phyloP scores from a whole-genome alignment of 2,113 vertebrate species.

The Caranx ignobilis region DNA sequence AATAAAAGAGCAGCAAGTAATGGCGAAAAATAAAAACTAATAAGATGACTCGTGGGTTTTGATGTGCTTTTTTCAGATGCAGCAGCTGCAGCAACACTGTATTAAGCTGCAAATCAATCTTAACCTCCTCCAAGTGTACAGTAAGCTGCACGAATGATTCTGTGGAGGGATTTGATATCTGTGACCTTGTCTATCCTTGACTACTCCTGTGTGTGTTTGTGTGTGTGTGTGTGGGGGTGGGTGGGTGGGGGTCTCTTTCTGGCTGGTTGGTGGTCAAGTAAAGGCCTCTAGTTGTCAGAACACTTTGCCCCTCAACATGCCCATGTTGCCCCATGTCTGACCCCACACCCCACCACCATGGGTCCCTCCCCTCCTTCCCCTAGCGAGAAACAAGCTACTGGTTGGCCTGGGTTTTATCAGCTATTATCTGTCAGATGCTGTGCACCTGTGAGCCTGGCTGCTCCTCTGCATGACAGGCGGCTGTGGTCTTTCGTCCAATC shows the following conservation, averaged over 20 bases:
- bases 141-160: slow-evolving; percentile 50
- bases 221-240: background rate
- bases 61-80: slow-evolving; percentile 44
- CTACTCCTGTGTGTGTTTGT: background rate
- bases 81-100: slow-evolving; percentile 45
- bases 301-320: slow-evolving; percentile 54
- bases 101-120: slow-evolving; percentile 60
- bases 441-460: slow-evolving; percentile 69
- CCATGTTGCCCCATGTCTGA: slow-evolving; percentile 28
- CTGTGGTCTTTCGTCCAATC: slow-evolving; percentile 65
- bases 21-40: slow-evolving; percentile 14
- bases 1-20: slow-evolving; percentile 43
- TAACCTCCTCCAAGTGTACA: slow-evolving; percentile 59
- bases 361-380: slow-evolving; percentile 26
- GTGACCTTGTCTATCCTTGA: slow-evolving; percentile 73
- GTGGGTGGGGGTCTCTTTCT: slow-evolving; percentile 33
- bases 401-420: slow-evolving; percentile 68
- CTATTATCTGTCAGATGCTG: slow-evolving; percentile 79
- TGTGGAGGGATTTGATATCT: slow-evolving; percentile 47
- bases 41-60: slow-evolving; percentile 22
- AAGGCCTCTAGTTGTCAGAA: slow-evolving; percentile 57
- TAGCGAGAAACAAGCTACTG: slow-evolving; percentile 33
- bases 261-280: slow-evolving; percentile 56
- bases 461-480: slow-evolving; percentile 57
- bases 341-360: slow-evolving; percentile 11